These are phyloP conservation scores for Stichopus chloronotus DNA, from an alignment of 35 echinoderm and acorn worm genomes.

Conservation along the genomic window DNA sequence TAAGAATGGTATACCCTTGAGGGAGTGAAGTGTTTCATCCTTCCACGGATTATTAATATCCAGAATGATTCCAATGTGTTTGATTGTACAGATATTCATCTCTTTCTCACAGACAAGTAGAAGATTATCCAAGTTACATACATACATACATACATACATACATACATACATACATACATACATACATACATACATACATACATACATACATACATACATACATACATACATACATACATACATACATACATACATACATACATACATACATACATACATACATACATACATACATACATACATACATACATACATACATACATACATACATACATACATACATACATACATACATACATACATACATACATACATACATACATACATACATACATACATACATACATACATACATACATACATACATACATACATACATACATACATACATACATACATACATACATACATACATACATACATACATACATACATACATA, in stretches of 20 bases:
- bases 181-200: slow-evolving; percentile 54
- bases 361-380: slow-evolving; percentile 34
- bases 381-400: slow-evolving; percentile 34
- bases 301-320: slow-evolving; percentile 34
- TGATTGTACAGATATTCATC: no score
- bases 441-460: no score
- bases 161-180: slow-evolving; percentile 54
- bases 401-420: no score
- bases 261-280: slow-evolving; percentile 38
- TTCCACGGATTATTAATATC: no score
- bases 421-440: no score
- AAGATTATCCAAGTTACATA: no score
- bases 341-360: slow-evolving; percentile 34
- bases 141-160: slow-evolving; percentile 62
- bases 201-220: slow-evolving; percentile 66
- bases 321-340: slow-evolving; percentile 34
- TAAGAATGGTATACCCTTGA: no score
- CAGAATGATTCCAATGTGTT: no score
- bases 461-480: no score
- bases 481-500: no score
- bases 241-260: slow-evolving; percentile 62
- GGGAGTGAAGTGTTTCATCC: no score
- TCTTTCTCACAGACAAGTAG: no score
- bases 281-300: slow-evolving; percentile 34
- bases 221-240: slow-evolving; percentile 70